Percentiles rank a stretch among this genome's conserved stretches.
phyloP scores from a whole-genome alignment of 35 echinoderm and acorn worm species.

The Nesometra sesokonis region DNA sequence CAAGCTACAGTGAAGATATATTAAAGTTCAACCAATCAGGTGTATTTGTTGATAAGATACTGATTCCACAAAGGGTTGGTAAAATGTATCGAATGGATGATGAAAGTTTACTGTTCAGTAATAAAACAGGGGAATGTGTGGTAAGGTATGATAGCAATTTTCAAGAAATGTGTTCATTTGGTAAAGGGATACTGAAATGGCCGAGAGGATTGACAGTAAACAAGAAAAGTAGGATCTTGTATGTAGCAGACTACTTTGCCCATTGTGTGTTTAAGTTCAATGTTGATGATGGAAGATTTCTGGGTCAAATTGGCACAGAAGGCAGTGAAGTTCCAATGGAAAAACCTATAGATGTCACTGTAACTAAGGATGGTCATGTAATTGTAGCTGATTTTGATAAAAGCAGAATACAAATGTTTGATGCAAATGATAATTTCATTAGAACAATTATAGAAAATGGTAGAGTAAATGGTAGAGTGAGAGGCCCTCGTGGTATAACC shows the following conservation, averaged over 20 bases:
- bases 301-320: not conserved
- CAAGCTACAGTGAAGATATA: not conserved
- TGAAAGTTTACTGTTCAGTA: not conserved
- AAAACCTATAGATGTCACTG: not conserved
- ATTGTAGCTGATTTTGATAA: not conserved
- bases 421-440: not conserved
- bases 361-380: not conserved
- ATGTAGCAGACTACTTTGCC: not conserved
- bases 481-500: not conserved
- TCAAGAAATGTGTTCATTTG: not conserved
- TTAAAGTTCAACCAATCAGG: not conserved
- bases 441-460: not conserved
- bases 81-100: not conserved
- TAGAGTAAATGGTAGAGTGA: not conserved
- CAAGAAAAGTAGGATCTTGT: not conserved
- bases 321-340: not conserved
- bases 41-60: not conserved
- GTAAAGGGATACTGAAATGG: not conserved
- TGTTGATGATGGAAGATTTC: not conserved
- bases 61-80: not conserved
- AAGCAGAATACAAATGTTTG: not conserved
- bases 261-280: not conserved
- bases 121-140: not conserved
- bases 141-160: not conserved
- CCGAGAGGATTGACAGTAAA: not conserved